Percentiles rank a stretch among this genome's conserved stretches.
Evolutionary conservation across 2,113 vertebrate species (phyloP).

Genomic region (Odocoileus virginianus): DNA sequence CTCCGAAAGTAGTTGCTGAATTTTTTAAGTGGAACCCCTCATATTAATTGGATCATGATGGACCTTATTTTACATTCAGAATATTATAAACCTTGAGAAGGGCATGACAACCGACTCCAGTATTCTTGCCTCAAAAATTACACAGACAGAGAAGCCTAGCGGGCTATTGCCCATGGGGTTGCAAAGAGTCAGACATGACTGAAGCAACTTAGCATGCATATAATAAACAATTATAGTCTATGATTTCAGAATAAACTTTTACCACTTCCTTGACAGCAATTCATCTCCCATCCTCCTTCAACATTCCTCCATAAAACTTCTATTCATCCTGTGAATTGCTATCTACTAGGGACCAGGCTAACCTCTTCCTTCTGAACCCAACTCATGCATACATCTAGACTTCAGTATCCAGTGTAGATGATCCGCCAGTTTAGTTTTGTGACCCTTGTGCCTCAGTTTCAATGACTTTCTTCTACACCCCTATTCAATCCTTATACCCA

Average conservation of each 20-base stretch:
- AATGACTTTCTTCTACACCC: not conserved
- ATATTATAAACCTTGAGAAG: not conserved
- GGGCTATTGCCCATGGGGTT: not conserved
- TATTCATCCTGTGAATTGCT: not conserved
- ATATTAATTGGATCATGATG: not conserved
- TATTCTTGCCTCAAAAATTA: not conserved
- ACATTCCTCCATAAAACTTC: not conserved
- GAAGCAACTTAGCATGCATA: not conserved
- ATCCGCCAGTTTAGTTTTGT: not conserved
- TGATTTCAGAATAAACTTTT: not conserved
- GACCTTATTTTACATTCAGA: not conserved
- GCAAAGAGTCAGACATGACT: not conserved
- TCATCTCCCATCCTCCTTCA: not conserved
- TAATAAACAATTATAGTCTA: not conserved
- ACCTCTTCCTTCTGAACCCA: not conserved
- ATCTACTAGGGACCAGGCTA: not conserved
- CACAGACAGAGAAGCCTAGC: not conserved
- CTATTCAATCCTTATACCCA: not conserved
- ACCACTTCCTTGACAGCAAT: not conserved
- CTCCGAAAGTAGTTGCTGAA: not conserved
- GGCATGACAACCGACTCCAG: not conserved
- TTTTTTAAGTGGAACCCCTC: not conserved
- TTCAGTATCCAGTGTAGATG: not conserved
- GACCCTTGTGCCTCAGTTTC: not conserved
- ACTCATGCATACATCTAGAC: not conserved